Evolutionary conservation across 1,140 invertebrate species (phyloP), one percentile per base, ranked within the genome.

Genomic region (Drosophila obscura): DNA sequence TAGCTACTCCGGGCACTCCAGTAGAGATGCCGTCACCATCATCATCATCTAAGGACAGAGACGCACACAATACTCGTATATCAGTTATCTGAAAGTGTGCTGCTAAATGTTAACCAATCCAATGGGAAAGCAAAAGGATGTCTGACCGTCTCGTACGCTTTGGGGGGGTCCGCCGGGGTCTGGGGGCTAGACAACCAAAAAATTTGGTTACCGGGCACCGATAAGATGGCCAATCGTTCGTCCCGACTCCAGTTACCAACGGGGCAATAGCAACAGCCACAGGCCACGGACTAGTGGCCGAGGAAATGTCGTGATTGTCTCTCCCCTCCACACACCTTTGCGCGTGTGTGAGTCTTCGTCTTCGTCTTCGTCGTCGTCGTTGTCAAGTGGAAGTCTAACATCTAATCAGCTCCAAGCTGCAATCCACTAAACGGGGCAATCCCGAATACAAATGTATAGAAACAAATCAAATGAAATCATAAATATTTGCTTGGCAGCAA

Each of bases 171-270:
- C 19, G 19, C 8, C 6, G 28, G 22, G 15, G 59, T 49, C 28
- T 53, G 28, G 16, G 48, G 15, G 63, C 22, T 73, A 66, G 73
- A 44, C 61, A 43, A 3, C 4, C 8, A 9, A 39, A 19, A 45
- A 28, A 50, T 73, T 68, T 62, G 48, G 77, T 80, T 80, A 80
- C 77, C 46, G 77, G 56, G 77, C 55, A 44, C 64, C 49, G 77
- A 80, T 80, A 80, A 80, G 77, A 64, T 67, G 67, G 53, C 44
- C 50, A 65, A 60, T 75, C 53, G 64, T 39, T 39, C 35, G 35
- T 39, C 35, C 35, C 35, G 5, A 4, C 35, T 13, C 4, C 35
- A 39, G 35, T 13, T 39, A 39, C 35, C 35, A 39, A 39, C 26
- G 3, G 22, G 26, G 31, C 31, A 35, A 11, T 5, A 19, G 24